These are phyloP conservation scores for Drosophila flavopinicola DNA, from an alignment of 2,888 invertebrate genomes.

Conservation along the genomic window DNA sequence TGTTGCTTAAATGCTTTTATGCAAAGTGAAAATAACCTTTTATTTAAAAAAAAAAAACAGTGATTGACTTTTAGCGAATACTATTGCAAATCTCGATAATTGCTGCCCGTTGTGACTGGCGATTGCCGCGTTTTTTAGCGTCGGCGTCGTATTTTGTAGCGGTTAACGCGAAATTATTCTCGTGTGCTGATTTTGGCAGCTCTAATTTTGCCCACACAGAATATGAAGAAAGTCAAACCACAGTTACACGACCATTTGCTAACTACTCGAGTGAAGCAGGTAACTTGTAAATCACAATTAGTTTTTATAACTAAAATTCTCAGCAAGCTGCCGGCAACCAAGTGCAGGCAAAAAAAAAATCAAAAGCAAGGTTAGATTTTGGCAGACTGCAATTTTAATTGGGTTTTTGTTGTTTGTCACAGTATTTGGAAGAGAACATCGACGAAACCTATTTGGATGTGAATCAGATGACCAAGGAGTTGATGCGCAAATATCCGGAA, in stretches of 20 bases:
- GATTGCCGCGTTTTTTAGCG: conserved; percentile 21
- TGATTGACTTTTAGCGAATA: not conserved
- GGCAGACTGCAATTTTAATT: conserved; percentile 19
- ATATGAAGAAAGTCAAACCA: conserved; percentile 82
- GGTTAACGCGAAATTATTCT: conserved; percentile 42
- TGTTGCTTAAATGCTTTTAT: too few relatives aligned
- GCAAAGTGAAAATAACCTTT: too few relatives aligned
- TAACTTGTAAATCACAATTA: conserved; percentile 39
- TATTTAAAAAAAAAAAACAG: too few relatives aligned
- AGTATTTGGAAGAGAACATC: conserved; percentile 91
- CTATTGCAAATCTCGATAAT: not conserved
- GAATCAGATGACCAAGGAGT: conserved; percentile 91
- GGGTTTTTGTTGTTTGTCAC: conserved; percentile 1
- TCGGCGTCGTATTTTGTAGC: conserved; percentile 61
- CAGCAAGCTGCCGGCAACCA: conserved; percentile 48
- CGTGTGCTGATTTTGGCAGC: conserved; percentile 39
- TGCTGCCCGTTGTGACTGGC: conserved; percentile 11
- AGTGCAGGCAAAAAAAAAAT: conserved; percentile 3
- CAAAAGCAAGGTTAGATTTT: conserved; percentile 61
- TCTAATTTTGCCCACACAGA: conserved; percentile 41
- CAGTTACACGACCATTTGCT: conserved; percentile 86
- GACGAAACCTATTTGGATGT: conserved; percentile 93
- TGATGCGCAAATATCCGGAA: conserved; percentile 90
- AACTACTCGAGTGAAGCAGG: conserved; percentile 87
- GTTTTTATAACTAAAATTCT: not conserved